Evolutionary conservation across 2,888 invertebrate genomes (phyloP).

Genomic region (Sicus ferrugineus): DNA sequence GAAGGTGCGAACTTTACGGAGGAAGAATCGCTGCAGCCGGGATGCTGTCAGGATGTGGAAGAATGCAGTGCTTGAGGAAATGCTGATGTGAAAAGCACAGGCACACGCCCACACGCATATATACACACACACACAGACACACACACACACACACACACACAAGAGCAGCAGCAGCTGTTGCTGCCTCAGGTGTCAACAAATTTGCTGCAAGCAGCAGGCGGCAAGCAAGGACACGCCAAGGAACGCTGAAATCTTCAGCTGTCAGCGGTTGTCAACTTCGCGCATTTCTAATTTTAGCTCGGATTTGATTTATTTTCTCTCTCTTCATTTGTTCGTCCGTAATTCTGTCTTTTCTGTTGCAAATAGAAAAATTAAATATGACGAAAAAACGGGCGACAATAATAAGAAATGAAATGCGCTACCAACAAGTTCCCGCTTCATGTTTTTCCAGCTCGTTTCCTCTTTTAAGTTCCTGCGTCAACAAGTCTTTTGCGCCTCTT

Average conservation of each 20-base stretch:
- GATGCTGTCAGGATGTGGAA: too few relatives aligned
- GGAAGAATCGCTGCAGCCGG: too few relatives aligned
- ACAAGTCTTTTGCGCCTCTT: neutral
- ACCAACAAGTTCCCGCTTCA: too few relatives aligned
- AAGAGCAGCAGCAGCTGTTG: neutral
- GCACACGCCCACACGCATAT: too few relatives aligned
- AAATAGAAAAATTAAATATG: neutral
- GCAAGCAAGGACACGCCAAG: neutral
- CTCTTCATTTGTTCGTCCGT: neutral
- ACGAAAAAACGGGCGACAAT: neutral
- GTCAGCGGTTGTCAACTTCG: neutral
- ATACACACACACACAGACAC: too few relatives aligned
- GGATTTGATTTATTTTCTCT: neutral
- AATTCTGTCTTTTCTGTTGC: neutral
- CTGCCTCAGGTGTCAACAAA: constrained; percentile 47
- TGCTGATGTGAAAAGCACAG: too few relatives aligned
- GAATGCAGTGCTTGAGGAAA: too few relatives aligned
- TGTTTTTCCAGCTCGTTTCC: neutral
- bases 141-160: too few relatives aligned
- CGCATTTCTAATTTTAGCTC: neutral
- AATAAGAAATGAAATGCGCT: too few relatives aligned
- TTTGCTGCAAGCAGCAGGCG: constrained; percentile 37
- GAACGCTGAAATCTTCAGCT: neutral
- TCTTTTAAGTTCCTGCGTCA: too few relatives aligned
- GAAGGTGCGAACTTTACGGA: too few relatives aligned